Evolutionary conservation across 2,113 vertebrate genomes (phyloP), one percentile per base, ranked within the genome.

Genomic region (Ammodytes dubius): DNA sequence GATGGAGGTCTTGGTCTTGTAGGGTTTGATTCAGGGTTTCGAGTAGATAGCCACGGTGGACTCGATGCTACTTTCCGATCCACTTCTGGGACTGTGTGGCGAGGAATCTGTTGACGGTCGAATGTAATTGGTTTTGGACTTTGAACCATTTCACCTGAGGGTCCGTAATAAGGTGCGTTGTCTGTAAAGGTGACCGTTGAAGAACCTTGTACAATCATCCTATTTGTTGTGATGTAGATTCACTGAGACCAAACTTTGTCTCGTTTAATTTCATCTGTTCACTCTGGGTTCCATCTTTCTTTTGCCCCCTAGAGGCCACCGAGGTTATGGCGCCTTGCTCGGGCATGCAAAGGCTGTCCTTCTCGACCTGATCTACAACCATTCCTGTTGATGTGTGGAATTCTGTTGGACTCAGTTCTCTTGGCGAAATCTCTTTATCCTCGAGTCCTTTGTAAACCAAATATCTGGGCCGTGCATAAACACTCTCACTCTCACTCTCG

Each of bases 371-470:
- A 1, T 65, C 60, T 43, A 10, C 3, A 0, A 6, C 6, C 14
- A n/a, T 35, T 11, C 14, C 54, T 0, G 0, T 45, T 3, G 27
- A 11, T 35, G 0, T 58, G 19, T 37, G 52, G 43, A 15, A 6
- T 15, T 89, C 64, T 9, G 35, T 5, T 56, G 49, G 46, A 39
- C 19, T 14, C 46, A 43, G 10, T 7, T 83, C 80, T 45, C n/a
- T 69, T 12, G 40, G 37, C 1, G n/a, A 17, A 5, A 15, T 0
- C 3, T 69, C 63, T 64, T 8, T 57, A 6, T 19, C 63, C 13
- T n/a, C 0, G 3, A 0, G 6, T 67, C 40, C 14, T 15, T 42
- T 17, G 53, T 43, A 60, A 17, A 42, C 37, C 5, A 10, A 10
- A 47, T 15, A 7, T 47, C 53, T 57, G 2, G 40, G 54, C 27